phyloP scores from a whole-genome alignment of 2,113 vertebrate species.

The Nanorana parkeri region DNA sequence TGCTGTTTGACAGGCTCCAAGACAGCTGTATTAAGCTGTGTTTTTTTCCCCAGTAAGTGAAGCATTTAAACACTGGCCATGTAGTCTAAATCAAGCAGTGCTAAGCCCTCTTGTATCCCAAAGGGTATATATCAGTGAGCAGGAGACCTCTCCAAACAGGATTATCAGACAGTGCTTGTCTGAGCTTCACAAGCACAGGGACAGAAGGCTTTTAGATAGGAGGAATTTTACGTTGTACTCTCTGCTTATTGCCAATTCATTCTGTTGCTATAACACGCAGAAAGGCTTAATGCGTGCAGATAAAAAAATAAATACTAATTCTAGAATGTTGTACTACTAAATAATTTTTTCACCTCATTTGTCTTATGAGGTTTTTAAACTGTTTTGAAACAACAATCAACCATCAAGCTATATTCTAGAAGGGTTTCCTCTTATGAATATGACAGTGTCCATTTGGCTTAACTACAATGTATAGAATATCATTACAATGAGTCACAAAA shows the following conservation, averaged over 20 bases:
- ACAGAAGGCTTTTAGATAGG: conserved; percentile 32
- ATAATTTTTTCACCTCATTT: neutral
- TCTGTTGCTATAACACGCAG: conserved; percentile 1
- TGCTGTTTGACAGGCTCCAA: conserved; percentile 55
- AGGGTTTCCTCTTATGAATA: too few species aligned
- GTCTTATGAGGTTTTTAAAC: neutral
- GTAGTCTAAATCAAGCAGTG: conserved; percentile 59
- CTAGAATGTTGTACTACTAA: neutral
- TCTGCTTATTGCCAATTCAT: neutral
- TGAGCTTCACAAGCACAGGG: conserved; percentile 50
- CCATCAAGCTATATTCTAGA: too few species aligned
- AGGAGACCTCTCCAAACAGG: conserved; percentile 57
- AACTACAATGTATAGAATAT: too few species aligned
- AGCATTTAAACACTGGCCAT: conserved; percentile 59
- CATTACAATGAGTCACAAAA: too few species aligned
- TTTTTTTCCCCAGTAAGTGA: conserved; percentile 52
- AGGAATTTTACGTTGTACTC: neutral
- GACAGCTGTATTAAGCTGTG: conserved; percentile 56
- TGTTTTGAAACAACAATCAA: neutral
- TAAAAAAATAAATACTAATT: conserved; percentile 25
- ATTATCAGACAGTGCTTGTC: conserved; percentile 52
- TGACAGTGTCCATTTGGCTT: too few species aligned
- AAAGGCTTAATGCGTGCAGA: conserved; percentile 24
- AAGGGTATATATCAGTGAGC: conserved; percentile 56
- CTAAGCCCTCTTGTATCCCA: conserved; percentile 59